A percentile compares a stretch with the other conserved stretches of the same genome.
Conservation (phyloP, 1,140 invertebrate species). For the Drosophila tani region DNA sequence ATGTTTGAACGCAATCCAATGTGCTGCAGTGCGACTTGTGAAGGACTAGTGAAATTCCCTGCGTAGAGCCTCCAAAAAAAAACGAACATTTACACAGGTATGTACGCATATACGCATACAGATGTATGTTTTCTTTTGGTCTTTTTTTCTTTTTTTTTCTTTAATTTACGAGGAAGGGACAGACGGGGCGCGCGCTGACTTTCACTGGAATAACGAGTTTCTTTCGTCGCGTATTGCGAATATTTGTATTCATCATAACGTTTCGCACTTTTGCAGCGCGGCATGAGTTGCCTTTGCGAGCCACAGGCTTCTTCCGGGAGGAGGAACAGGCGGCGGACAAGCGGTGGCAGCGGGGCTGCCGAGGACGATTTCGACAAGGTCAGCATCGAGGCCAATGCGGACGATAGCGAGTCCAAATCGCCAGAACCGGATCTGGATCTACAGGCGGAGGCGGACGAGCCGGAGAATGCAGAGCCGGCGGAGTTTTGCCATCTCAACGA, state of each 20-base stretch:
- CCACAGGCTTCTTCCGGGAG: slow-evolving; percentile 11
- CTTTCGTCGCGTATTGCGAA: slow-evolving; percentile 3
- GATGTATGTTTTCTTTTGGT: slow-evolving; percentile 37
- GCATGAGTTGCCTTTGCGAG: slow-evolving; percentile 38
- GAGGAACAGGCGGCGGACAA: slow-evolving; percentile 27
- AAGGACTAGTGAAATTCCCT: slow-evolving; percentile 29
- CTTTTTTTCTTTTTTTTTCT: slow-evolving; percentile 13
- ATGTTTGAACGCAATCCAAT: slow-evolving; percentile 28
- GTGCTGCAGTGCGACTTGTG: slow-evolving; percentile 28
- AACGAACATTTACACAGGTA: slow-evolving; percentile 17
- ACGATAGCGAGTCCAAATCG: slow-evolving; percentile 17
- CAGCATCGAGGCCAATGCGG: slow-evolving; percentile 38
- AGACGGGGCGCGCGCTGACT: slow-evolving; percentile 19
- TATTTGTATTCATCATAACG: slow-evolving; percentile 15
- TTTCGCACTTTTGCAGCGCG: slow-evolving; percentile 11
- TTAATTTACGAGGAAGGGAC: slow-evolving; percentile 1
- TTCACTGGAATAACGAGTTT: slow-evolving; percentile 49
- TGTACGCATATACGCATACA: slow-evolving; percentile 1
- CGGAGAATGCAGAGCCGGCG: background rate
- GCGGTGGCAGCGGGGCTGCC: slow-evolving; percentile 25
- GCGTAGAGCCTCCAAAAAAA: slow-evolving; percentile 23
- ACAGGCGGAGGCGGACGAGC: slow-evolving; percentile 25
- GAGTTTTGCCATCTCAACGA: slow-evolving; percentile 62
- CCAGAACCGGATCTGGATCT: slow-evolving; percentile 9
- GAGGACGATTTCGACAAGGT: slow-evolving; percentile 43